Conservation (phyloP, 2,888 invertebrate species). For the Tinea pellionella region DNA sequence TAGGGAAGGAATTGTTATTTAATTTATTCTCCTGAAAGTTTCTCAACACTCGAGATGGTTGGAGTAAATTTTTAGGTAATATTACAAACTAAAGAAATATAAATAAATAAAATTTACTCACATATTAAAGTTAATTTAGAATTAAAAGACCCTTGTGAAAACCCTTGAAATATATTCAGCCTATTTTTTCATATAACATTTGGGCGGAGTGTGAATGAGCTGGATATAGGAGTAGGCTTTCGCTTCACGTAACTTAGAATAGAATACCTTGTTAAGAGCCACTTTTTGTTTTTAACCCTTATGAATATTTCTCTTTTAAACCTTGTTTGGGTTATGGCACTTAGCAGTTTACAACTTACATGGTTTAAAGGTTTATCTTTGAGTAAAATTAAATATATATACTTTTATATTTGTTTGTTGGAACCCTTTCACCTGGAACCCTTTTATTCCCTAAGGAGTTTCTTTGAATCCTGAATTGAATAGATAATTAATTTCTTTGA, state of each 20-base stretch:
- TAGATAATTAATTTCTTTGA: background rate
- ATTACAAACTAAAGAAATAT: too few species aligned
- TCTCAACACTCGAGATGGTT: too few species aligned
- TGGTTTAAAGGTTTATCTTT: conserved; percentile 25
- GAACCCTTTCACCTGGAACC: background rate
- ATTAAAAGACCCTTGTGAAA: background rate
- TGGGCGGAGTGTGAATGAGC: background rate
- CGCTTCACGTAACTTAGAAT: background rate
- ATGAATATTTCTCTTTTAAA: conserved; percentile 34
- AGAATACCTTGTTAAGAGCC: conserved; percentile 21
- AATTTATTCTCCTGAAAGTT: too few species aligned
- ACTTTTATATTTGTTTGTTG: background rate
- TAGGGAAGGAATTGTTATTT: too few species aligned
- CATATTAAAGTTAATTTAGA: too few species aligned
- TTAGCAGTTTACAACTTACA: conserved; percentile 22
- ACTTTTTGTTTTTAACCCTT: conserved; percentile 35
- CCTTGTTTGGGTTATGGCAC: conserved; percentile 35
- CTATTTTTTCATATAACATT: conserved; percentile 25
- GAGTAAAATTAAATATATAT: background rate
- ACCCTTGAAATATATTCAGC: background rate
- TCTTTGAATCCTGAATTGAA: background rate
- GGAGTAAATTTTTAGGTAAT: too few species aligned
- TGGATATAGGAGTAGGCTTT: background rate
- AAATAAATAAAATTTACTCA: too few species aligned
- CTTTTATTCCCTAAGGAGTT: background rate